Evolutionary conservation across 2,888 invertebrate genomes (phyloP).

Genomic region (Netelia fuscicornis): DNA sequence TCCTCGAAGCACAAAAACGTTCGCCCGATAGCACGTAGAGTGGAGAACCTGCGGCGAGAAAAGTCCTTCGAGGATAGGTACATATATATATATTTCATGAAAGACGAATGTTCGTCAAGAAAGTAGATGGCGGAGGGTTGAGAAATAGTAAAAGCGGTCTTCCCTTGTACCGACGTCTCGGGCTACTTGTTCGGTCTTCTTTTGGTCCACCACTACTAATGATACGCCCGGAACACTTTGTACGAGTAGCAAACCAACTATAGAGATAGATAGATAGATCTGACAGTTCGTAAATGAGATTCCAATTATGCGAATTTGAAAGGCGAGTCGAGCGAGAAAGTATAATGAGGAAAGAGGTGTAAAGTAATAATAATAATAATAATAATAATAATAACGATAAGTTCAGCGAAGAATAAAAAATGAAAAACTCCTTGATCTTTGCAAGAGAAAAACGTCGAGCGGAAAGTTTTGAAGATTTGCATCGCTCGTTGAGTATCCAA

Average conservation of each 20-base stretch:
- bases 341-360: constrained; percentile 36
- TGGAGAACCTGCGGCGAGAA: neutral
- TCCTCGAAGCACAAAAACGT: neutral
- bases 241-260: neutral
- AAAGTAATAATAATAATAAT: neutral
- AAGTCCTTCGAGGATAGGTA: constrained; percentile 10
- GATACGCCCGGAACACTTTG: constrained; percentile 10
- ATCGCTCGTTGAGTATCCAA: no score
- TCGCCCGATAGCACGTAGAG: neutral
- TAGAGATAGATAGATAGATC: neutral
- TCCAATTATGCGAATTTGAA: constrained; percentile 53
- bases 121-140: neutral
- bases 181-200: neutral
- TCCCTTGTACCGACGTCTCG: neutral
- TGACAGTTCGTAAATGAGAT: constrained; percentile 50
- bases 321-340: constrained; percentile 24
- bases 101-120: constrained; percentile 26
- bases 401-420: constrained; percentile 19
- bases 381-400: neutral
- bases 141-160: neutral
- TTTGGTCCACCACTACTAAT: neutral
- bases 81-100: constrained; percentile 7
- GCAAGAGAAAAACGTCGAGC: neutral
- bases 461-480: neutral
- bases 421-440: neutral